phyloP scores from a whole-genome alignment of 2,888 invertebrate genomes.

The Aphrophora alni region DNA sequence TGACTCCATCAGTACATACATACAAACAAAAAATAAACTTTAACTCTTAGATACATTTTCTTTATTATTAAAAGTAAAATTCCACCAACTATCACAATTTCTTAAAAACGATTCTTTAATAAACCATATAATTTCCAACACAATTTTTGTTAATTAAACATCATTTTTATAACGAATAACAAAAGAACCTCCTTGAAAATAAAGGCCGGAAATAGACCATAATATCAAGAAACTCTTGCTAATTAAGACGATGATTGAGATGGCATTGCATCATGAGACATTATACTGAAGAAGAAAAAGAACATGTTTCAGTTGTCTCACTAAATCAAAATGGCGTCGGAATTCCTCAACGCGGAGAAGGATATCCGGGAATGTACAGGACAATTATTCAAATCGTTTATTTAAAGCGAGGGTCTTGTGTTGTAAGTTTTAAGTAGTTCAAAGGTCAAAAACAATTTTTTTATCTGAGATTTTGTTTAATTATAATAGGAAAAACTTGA shows the following conservation, averaged over 20 bases:
- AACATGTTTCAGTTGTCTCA: neutral
- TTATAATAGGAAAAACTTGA: too few species aligned
- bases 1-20: too few species aligned
- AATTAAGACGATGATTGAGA: neutral
- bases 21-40: too few species aligned
- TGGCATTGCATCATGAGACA: neutral
- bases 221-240: neutral
- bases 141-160: neutral
- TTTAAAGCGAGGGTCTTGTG: too few species aligned
- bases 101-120: too few species aligned
- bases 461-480: too few species aligned
- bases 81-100: too few species aligned
- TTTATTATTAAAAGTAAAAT: too few species aligned
- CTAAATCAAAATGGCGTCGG: neutral
- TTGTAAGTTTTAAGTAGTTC: too few species aligned
- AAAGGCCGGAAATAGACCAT: neutral
- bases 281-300: neutral
- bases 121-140: too few species aligned
- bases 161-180: neutral
- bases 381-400: neutral
- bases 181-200: neutral
- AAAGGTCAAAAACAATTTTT: too few species aligned
- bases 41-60: too few species aligned
- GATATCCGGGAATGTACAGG: neutral
- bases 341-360: neutral